phyloP scores from a whole-genome alignment of 2,888 invertebrate genomes.

The Drosophila subquinaria region DNA sequence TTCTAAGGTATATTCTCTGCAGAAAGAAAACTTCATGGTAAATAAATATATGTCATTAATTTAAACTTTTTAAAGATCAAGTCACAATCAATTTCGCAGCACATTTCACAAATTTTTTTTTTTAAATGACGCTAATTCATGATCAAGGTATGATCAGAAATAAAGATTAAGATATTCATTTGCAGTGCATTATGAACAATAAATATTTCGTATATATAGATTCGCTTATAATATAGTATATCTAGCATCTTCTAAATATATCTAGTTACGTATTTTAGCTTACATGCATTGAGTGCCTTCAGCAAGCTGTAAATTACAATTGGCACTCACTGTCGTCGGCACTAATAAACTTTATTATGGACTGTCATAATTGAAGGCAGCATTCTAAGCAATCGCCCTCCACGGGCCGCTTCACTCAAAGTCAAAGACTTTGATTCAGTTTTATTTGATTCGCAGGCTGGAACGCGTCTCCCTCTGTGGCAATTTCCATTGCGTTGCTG shows the following conservation, averaged over 20 bases:
- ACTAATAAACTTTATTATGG: conserved; percentile 48
- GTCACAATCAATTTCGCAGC: too few relatives aligned
- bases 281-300: not conserved
- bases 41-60: too few relatives aligned
- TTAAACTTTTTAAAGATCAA: too few relatives aligned
- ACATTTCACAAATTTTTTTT: too few relatives aligned
- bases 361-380: conserved; percentile 62
- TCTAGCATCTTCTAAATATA: not conserved
- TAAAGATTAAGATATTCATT: too few relatives aligned
- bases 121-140: too few relatives aligned
- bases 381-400: conserved; percentile 48
- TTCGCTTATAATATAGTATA: conserved; percentile 1
- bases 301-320: conserved; percentile 35
- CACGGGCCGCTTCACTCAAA: conserved; percentile 59
- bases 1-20: too few relatives aligned
- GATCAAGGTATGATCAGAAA: too few relatives aligned
- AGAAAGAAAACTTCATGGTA: too few relatives aligned
- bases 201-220: not conserved
- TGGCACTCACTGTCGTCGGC: conserved; percentile 50
- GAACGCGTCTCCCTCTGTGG: conserved; percentile 47
- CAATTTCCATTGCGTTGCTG: conserved; percentile 68
- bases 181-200: not conserved
- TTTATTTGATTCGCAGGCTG: conserved; percentile 42
- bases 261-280: not conserved
- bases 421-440: conserved; percentile 51